These are phyloP conservation scores for Hoplias malabaricus DNA, from an alignment of 2,113 vertebrate genomes.

Conservation along the genomic window DNA sequence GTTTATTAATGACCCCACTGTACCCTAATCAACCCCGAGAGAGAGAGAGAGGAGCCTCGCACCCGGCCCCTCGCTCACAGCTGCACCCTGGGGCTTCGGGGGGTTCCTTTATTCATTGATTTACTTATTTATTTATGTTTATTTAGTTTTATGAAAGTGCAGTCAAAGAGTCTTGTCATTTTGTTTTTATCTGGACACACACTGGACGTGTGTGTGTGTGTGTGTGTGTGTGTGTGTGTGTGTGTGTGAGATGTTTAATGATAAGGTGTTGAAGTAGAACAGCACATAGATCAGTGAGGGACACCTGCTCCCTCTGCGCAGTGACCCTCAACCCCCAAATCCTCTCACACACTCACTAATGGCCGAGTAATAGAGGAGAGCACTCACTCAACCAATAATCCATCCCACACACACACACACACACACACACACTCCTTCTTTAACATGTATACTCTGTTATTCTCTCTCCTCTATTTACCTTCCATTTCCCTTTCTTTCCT, in stretches of 20 bases:
- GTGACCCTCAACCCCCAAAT: conserved; percentile 63
- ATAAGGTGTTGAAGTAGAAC: conserved; percentile 71
- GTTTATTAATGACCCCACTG: conserved; percentile 34
- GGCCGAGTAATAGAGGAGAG: conserved; percentile 10
- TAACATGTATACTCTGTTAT: conserved; percentile 7
- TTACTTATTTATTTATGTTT: no score
- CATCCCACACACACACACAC: neutral
- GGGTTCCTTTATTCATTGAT: no score
- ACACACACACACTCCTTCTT: neutral
- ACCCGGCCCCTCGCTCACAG: neutral
- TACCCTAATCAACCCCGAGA: conserved; percentile 41
- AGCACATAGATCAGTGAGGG: conserved; percentile 59
- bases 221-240: conserved; percentile 31
- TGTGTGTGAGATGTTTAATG: conserved; percentile 51
- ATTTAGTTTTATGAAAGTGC: no score
- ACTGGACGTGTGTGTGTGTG: neutral
- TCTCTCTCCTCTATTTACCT: neutral
- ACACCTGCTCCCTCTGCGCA: conserved; percentile 62
- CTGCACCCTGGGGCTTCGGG: no score
- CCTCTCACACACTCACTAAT: conserved; percentile 48
- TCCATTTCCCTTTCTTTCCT: conserved; percentile 17
- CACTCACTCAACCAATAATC: conserved; percentile 16
- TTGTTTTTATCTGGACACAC: neutral
- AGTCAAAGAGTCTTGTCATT: neutral
- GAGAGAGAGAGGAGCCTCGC: no score